Conservation (phyloP, 2,888 invertebrate species). For the Atethmia centrago region DNA sequence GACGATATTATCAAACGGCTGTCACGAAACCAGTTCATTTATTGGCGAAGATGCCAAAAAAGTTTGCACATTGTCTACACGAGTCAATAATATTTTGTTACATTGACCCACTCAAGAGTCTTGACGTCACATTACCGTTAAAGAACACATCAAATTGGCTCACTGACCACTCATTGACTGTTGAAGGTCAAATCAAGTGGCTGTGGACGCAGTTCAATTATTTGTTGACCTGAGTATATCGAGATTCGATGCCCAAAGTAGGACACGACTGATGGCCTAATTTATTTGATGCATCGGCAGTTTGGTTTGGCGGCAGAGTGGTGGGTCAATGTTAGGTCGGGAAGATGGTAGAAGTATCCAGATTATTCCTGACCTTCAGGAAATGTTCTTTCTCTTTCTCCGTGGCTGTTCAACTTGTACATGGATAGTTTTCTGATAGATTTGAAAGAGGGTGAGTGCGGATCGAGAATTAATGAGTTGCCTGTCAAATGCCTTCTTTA, state of each 20-base stretch:
- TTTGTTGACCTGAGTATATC: conserved; percentile 82
- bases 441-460: too few species aligned
- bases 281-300: conserved; percentile 66
- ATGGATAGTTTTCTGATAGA: too few species aligned
- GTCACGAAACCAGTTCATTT: neutral
- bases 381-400: too few species aligned
- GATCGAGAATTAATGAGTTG: too few species aligned
- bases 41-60: neutral
- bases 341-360: neutral
- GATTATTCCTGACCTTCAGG: too few species aligned
- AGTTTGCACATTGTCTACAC: neutral
- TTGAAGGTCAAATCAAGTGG: conserved; percentile 79
- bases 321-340: conserved; percentile 67
- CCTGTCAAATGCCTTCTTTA: too few species aligned
- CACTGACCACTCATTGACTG: conserved; percentile 70
- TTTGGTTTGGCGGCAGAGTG: conserved; percentile 59
- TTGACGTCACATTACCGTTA: conserved; percentile 64
- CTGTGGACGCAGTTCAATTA: conserved; percentile 78
- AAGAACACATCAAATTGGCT: conserved; percentile 64
- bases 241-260: conserved; percentile 79
- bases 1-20: neutral
- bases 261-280: conserved; percentile 71
- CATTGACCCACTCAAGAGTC: conserved; percentile 39
- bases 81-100: conserved; percentile 13
- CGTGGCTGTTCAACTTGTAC: too few species aligned